A percentile compares a stretch with the other conserved stretches of the same genome.
These are phyloP conservation scores for Andrena praecox DNA, from an alignment of 2,888 invertebrate species.

Conservation along the genomic window DNA sequence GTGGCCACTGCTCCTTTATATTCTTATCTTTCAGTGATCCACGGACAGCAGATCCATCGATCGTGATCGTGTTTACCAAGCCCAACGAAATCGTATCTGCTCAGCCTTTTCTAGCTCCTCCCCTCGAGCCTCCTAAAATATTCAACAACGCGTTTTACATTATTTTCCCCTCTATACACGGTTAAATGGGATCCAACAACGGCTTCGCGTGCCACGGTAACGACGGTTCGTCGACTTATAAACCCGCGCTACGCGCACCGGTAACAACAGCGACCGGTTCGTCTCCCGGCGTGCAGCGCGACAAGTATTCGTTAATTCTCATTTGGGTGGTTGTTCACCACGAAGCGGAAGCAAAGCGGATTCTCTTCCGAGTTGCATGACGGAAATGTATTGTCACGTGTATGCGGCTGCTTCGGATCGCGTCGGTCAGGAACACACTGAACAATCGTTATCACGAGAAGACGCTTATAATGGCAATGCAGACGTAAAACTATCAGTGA, in stretches of 20 bases:
- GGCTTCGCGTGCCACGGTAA: conserved; percentile 57
- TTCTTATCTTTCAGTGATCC: no score
- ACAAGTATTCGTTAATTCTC: background rate
- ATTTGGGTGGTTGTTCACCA: conserved; percentile 16
- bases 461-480: background rate
- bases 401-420: conserved; percentile 45
- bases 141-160: conserved; percentile 75
- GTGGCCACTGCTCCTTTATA: no score
- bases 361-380: conserved; percentile 40
- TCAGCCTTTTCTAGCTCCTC: conserved; percentile 44
- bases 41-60: no score
- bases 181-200: conserved; percentile 70
- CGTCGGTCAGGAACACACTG: conserved; percentile 49
- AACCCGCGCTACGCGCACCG: background rate
- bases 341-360: conserved; percentile 47
- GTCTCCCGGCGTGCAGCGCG: background rate
- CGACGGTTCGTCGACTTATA: conserved; percentile 43
- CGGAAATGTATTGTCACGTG: conserved; percentile 62
- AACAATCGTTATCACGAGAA: background rate
- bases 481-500: background rate
- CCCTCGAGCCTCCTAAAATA: conserved; percentile 73
- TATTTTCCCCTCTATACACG: conserved; percentile 49
- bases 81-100: background rate
- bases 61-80: background rate
- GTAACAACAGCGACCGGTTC: conserved; percentile 7